A percentile compares a stretch with the other conserved stretches of the same genome.
Conservation (phyloP, 2,797 vertebrate genomes). For the Nyctibius grandis region DNA sequence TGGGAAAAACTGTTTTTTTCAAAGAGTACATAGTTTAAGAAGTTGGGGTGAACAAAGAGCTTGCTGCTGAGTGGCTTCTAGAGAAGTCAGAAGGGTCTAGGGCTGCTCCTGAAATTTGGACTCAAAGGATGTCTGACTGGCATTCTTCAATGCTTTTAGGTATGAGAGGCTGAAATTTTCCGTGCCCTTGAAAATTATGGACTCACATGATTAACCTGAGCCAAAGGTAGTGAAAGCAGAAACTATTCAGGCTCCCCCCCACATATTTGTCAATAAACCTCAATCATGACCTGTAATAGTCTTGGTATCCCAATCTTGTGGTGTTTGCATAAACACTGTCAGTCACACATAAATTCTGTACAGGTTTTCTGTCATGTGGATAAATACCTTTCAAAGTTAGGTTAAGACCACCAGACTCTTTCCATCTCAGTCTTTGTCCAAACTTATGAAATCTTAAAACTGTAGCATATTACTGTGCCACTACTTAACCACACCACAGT, state of each 20-base stretch:
- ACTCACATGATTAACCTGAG: not conserved
- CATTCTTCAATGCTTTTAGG: not conserved
- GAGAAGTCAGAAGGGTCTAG: not conserved
- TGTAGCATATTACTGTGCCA: not conserved
- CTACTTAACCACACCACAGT: not conserved
- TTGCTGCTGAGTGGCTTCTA: not conserved
- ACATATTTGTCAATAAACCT: not conserved
- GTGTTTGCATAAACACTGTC: not conserved
- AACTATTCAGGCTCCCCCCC: not conserved
- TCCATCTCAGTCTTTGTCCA: not conserved
- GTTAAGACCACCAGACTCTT: not conserved
- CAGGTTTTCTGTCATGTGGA: not conserved
- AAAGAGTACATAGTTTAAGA: not conserved
- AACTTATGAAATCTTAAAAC: not conserved
- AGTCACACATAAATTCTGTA: not conserved
- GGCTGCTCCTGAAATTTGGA: not conserved
- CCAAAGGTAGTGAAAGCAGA: not conserved
- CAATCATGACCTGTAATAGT: not conserved
- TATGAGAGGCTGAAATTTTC: not conserved
- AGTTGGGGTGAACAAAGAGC: not conserved
- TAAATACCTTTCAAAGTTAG: not conserved
- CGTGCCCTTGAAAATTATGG: not conserved
- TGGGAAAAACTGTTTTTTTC: not conserved
- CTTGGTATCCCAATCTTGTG: not conserved
- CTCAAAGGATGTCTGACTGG: not conserved